These are phyloP conservation scores for Andrena haemorrhoa DNA, from an alignment of 2,888 invertebrate genomes.

Conservation along the genomic window DNA sequence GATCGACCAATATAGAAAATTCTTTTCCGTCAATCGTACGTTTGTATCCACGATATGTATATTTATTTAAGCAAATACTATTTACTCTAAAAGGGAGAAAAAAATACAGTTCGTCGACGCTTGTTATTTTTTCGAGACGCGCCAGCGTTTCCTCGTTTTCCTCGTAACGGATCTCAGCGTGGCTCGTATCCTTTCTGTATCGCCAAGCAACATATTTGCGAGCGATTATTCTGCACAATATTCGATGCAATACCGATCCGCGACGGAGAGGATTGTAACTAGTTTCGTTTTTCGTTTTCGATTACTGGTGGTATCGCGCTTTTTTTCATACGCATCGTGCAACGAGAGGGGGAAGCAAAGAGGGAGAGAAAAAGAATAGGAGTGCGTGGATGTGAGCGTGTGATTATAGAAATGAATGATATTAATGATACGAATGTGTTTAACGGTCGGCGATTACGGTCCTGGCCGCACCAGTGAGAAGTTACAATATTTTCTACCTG, in stretches of 20 bases:
- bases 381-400: conserved; percentile 42
- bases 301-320: conserved; percentile 60
- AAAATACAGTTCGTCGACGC: background rate
- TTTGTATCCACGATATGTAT: conserved; percentile 6
- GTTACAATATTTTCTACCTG: conserved; percentile 73
- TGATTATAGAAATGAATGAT: conserved; percentile 49
- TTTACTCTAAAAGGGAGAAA: background rate
- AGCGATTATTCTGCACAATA: conserved; percentile 68
- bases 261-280: conserved; percentile 60
- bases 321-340: conserved; percentile 65
- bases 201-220: background rate
- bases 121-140: background rate
- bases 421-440: conserved; percentile 55
- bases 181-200: conserved; percentile 4
- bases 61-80: conserved; percentile 41
- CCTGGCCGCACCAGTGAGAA: conserved; percentile 67
- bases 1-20: background rate
- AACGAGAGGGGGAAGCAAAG: conserved; percentile 46
- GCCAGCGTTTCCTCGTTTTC: background rate
- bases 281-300: conserved; percentile 64
- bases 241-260: conserved; percentile 59
- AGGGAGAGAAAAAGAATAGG: conserved; percentile 24
- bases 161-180: conserved; percentile 34
- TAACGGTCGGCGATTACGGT: conserved; percentile 57
- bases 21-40: background rate